These are phyloP conservation scores for Drosophila erecta DNA, from an alignment of 1,140 invertebrate species.

Conservation along the genomic window DNA sequence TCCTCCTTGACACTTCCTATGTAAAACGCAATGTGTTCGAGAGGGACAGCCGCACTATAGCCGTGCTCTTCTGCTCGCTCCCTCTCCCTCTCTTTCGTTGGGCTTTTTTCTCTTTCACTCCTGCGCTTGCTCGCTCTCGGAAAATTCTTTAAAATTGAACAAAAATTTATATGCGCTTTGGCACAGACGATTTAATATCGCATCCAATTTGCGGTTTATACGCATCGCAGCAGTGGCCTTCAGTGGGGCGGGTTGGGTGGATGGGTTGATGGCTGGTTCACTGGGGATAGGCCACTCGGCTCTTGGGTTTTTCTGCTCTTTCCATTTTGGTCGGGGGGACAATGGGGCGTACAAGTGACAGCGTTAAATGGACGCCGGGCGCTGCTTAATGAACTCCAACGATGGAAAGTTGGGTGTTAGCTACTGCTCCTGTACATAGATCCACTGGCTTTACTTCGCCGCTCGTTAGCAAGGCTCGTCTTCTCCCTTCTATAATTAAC, in stretches of 20 bases:
- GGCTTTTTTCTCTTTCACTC: neutral
- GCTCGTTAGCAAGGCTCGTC: slow-evolving; percentile 60
- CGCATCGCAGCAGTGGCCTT: slow-evolving; percentile 73
- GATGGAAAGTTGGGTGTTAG: slow-evolving; percentile 27
- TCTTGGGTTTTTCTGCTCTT: slow-evolving; percentile 10
- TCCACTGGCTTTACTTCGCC: slow-evolving; percentile 29
- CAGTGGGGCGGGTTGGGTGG: slow-evolving; percentile 12
- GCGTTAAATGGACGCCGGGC: slow-evolving; percentile 76
- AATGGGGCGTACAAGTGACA: slow-evolving; percentile 81
- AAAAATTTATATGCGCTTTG: slow-evolving; percentile 84
- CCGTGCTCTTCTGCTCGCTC: slow-evolving; percentile 9
- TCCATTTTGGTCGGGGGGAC: slow-evolving; percentile 52
- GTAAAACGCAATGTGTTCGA: slow-evolving; percentile 42
- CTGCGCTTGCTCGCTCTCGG: slow-evolving; percentile 35
- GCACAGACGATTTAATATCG: slow-evolving; percentile 85
- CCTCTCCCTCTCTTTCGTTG: neutral
- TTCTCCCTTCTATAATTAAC: slow-evolving; percentile 83
- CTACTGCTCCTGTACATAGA: slow-evolving; percentile 1
- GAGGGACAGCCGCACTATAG: slow-evolving; percentile 11
- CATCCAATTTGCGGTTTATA: slow-evolving; percentile 85
- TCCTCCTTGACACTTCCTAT: slow-evolving; percentile 41
- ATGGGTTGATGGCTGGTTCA: slow-evolving; percentile 3
- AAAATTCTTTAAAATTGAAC: slow-evolving; percentile 83
- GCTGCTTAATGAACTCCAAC: slow-evolving; percentile 80
- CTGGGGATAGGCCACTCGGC: slow-evolving; percentile 11